phyloP scores from a whole-genome alignment of 2,113 vertebrate species.

The Osmerus mordax region DNA sequence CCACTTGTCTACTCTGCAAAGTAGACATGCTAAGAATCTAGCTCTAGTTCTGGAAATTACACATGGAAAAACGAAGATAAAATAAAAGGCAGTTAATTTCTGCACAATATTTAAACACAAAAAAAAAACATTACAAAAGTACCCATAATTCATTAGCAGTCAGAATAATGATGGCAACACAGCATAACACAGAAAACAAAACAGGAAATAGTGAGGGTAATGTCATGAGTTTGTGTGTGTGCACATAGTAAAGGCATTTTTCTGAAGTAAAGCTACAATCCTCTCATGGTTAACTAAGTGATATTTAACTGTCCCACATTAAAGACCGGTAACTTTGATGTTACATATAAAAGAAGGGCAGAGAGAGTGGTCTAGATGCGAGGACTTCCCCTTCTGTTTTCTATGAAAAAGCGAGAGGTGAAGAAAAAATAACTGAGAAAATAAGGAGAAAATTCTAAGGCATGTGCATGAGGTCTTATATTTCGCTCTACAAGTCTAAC shows the following conservation, averaged over 20 bases:
- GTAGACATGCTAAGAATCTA: conserved; percentile 76
- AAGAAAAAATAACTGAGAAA: conserved; percentile 10
- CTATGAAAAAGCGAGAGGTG: conserved; percentile 1
- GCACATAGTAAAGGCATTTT: conserved; percentile 58
- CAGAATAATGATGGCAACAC: conserved; percentile 66
- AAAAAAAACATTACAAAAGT: conserved; percentile 61
- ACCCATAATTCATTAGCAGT: conserved; percentile 74
- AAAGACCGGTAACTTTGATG: conserved; percentile 25
- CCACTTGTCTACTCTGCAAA: conserved; percentile 76
- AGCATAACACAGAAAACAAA: conserved; percentile 51
- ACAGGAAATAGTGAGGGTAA: conserved; percentile 26
- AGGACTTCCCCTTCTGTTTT: conserved; percentile 7
- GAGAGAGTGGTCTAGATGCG: conserved; percentile 18
- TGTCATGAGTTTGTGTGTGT: conserved; percentile 26
- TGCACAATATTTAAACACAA: conserved; percentile 79
- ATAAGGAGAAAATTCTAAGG: conserved; percentile 48
- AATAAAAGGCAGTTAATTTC: conserved; percentile 75
- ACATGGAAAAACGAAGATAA: conserved; percentile 60
- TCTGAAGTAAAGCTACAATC: conserved; percentile 63
- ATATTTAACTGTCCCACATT: conserved; percentile 19
- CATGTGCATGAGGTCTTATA: conserved; percentile 78
- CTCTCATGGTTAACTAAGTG: conserved; percentile 47
- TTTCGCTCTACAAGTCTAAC: conserved; percentile 76
- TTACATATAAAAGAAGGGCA: conserved; percentile 21
- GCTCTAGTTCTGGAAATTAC: conserved; percentile 63